These are phyloP conservation scores for Synergus umbraculus DNA, from an alignment of 2,888 invertebrate species.

Conservation along the genomic window DNA sequence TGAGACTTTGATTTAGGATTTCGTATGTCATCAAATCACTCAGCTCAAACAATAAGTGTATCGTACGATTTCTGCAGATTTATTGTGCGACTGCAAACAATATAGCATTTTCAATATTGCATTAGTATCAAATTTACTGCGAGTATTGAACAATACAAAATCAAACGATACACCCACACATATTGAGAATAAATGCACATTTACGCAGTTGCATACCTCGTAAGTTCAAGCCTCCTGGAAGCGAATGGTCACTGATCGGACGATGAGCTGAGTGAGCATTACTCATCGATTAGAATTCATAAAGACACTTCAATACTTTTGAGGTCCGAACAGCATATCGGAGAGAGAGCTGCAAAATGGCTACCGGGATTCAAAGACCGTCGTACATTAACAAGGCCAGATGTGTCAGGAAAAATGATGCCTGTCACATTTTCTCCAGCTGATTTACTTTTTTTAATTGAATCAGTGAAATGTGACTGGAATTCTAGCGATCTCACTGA, in stretches of 20 bases:
- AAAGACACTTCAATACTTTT: constrained; percentile 57
- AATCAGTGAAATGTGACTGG: not conserved
- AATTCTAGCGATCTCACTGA: too few relatives aligned
- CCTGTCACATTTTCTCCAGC: constrained; percentile 19
- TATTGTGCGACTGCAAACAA: constrained; percentile 25
- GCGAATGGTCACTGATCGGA: constrained; percentile 49
- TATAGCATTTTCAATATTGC: constrained; percentile 20
- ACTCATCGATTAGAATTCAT: constrained; percentile 61
- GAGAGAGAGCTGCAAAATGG: constrained; percentile 43
- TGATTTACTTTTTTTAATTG: not conserved
- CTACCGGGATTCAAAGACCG: constrained; percentile 28
- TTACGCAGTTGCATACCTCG: constrained; percentile 24
- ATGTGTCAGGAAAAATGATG: constrained; percentile 40
- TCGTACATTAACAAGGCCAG: constrained; percentile 38
- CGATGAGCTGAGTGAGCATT: constrained; percentile 44
- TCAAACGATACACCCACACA: not conserved
- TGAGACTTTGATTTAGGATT: constrained; percentile 19
- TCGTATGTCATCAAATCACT: constrained; percentile 33
- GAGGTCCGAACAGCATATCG: constrained; percentile 53
- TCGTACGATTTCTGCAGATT: constrained; percentile 36
- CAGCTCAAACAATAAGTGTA: constrained; percentile 26
- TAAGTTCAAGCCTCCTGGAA: constrained; percentile 20
- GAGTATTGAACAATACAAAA: constrained; percentile 21
- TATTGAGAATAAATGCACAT: constrained; percentile 4
- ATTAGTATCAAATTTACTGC: constrained; percentile 34